Evolutionary conservation across 2,797 vertebrate genomes (phyloP).

Genomic region (Peromyscus eremicus): DNA sequence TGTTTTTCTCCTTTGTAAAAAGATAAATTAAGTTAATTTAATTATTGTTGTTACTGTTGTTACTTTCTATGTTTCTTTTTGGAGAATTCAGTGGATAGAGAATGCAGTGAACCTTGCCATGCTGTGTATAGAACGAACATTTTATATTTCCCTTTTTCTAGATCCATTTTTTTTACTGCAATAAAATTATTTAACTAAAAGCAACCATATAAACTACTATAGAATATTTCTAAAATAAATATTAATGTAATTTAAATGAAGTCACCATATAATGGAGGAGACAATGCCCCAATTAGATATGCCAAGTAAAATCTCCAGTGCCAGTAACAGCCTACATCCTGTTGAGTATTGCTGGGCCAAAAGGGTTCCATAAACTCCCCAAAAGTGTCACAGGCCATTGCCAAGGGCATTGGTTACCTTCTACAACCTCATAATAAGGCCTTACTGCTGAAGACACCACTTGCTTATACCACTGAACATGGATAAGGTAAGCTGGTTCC

Average conservation of each 20-base stretch:
- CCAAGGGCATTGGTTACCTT: neutral
- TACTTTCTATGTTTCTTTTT: neutral
- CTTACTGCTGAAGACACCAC: neutral
- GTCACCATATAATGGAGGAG: neutral
- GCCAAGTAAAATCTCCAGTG: neutral
- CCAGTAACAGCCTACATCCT: neutral
- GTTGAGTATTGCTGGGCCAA: neutral
- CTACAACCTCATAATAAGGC: neutral
- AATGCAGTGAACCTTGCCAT: neutral
- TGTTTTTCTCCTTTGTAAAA: neutral
- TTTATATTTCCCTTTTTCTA: neutral
- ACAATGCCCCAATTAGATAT: neutral
- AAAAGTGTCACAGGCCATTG: neutral
- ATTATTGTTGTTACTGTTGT: neutral
- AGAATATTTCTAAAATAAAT: neutral
- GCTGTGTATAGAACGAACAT: neutral
- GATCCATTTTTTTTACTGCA: neutral
- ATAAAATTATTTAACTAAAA: neutral
- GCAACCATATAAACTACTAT: neutral
- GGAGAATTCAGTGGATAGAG: neutral
- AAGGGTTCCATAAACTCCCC: neutral
- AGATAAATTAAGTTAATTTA: neutral
- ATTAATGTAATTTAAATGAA: neutral
- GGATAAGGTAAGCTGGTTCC: neutral
- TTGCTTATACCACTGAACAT: neutral